Base-by-base conservation (phyloP, 2,888 invertebrate species). In the Drosophila prolongata region DNA sequence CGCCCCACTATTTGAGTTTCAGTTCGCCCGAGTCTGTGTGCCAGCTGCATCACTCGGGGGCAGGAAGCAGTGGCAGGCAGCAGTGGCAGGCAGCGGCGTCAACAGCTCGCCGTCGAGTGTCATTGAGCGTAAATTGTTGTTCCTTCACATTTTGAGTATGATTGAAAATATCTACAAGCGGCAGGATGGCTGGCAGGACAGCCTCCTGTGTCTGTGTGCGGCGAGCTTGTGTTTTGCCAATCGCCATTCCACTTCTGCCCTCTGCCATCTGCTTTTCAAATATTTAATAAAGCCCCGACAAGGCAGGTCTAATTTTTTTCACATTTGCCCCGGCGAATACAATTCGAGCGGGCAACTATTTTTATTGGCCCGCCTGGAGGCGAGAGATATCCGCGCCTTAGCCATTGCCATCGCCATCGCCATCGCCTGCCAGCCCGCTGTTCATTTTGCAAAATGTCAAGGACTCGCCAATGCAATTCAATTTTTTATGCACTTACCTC, bases 41-140 rank as follows among this genome's bases (percentile, higher is more conserved):
- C 40, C 62, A 44, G 68, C 70, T 70, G 70, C 70, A 53, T 54
- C 64, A 69, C 42, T 54, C 37, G 62, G 60, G 49, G 52, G 50
- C 61, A 53, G 57, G 64, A 73, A 56, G 6, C 30, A 30, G 30
- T 8, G 8, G 30, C 30, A 53, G 57, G 64, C 71, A 56, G 6
- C 30, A 30, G 30, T 8, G 8, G 30, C 30, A 30, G 30, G 30
- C 30, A 30, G 30, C 30, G 8, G 71, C 79, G 53, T 55, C 77
- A 79, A 78, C 80, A 83, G 80, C 74, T 75, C 71, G 76, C 72
- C 85, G 72, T 88, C 76, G 83, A 90, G 90, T 90, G 89, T 77
- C 90, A 88, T 90, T 90, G 89, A 91, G 87, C 85, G 80, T 80
- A 90, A 90, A 89, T 90, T 90, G 91, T 90, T 90, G 88, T 90